phyloP scores from a whole-genome alignment of 2,797 vertebrate genomes.

The Rachycentron canadum region DNA sequence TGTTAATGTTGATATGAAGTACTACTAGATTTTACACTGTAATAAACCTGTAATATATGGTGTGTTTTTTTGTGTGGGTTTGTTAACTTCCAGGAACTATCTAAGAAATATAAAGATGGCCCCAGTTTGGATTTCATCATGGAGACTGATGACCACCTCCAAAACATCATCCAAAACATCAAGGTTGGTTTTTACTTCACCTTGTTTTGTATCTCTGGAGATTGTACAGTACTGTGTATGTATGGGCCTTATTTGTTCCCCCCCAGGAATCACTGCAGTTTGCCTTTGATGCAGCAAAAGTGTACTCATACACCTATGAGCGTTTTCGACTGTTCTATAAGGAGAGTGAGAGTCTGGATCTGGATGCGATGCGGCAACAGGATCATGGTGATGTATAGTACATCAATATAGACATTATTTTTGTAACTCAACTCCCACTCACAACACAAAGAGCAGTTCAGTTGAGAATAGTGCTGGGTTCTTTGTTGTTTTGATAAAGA shows the following conservation, averaged over 20 bases:
- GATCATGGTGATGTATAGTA: constrained; percentile 84
- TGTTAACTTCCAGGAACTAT: constrained; percentile 59
- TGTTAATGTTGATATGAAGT: background rate
- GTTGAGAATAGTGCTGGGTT: background rate
- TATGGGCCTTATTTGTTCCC: background rate
- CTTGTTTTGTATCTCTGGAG: background rate
- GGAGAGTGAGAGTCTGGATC: constrained; percentile 89
- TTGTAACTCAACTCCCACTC: constrained; percentile 10
- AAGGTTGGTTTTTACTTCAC: constrained; percentile 78
- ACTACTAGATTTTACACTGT: background rate
- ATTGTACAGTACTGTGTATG: background rate
- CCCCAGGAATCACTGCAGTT: constrained; percentile 84
- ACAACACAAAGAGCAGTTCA: constrained; percentile 8
- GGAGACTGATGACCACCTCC: constrained; percentile 85
- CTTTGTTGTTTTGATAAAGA: background rate
- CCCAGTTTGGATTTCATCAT: constrained; percentile 85
- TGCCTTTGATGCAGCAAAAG: constrained; percentile 85
- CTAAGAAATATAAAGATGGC: constrained; percentile 77
- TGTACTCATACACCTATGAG: constrained; percentile 86
- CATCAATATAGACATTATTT: constrained; percentile 4
- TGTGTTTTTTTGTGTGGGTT: constrained; percentile 38
- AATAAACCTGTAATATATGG: background rate
- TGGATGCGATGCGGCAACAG: constrained; percentile 80
- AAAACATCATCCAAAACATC: constrained; percentile 80
- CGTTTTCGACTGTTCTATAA: constrained; percentile 85